Evolutionary conservation across 2,888 invertebrate genomes (phyloP).

Genomic region (Monoplex corrugatus): DNA sequence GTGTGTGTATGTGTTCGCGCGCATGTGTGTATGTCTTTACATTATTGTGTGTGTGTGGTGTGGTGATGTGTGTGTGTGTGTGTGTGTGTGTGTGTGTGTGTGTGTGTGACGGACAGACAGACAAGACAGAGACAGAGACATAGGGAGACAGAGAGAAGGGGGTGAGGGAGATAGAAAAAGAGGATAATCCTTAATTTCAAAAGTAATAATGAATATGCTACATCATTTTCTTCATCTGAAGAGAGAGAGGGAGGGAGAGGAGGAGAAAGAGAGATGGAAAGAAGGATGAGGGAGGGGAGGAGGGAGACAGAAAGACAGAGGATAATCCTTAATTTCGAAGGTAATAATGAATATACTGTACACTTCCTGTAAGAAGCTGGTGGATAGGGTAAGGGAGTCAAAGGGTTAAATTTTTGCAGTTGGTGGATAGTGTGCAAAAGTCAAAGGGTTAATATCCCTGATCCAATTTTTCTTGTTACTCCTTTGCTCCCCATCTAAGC

Average conservation of each 20-base stretch:
- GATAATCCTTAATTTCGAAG: not conserved
- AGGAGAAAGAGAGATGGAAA: not conserved
- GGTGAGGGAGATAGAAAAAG: not conserved
- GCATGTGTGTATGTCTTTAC: not conserved
- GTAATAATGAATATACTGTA: not conserved
- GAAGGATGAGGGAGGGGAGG: not conserved
- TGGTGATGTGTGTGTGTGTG: not conserved
- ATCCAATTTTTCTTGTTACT: too few relatives aligned
- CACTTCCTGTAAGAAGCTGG: too few relatives aligned
- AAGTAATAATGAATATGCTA: too few relatives aligned
- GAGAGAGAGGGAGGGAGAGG: not conserved
- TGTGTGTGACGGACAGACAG: too few relatives aligned
- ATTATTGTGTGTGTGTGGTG: not conserved
- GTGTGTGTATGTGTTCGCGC: not conserved
- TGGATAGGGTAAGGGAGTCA: too few relatives aligned
- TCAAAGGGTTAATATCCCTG: too few relatives aligned
- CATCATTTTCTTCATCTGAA: too few relatives aligned
- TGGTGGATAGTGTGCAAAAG: too few relatives aligned
- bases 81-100: conserved; percentile 10
- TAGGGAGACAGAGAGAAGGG: not conserved
- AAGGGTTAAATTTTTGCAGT: too few relatives aligned
- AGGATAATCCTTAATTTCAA: too few relatives aligned
- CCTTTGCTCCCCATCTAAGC: too few relatives aligned
- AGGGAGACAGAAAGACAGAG: conserved; percentile 31
- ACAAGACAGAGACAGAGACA: not conserved